Evolutionary conservation across 1,140 invertebrate genomes (phyloP), one percentile per base, ranked within the genome.

Genomic region (Drosophila azteca): DNA sequence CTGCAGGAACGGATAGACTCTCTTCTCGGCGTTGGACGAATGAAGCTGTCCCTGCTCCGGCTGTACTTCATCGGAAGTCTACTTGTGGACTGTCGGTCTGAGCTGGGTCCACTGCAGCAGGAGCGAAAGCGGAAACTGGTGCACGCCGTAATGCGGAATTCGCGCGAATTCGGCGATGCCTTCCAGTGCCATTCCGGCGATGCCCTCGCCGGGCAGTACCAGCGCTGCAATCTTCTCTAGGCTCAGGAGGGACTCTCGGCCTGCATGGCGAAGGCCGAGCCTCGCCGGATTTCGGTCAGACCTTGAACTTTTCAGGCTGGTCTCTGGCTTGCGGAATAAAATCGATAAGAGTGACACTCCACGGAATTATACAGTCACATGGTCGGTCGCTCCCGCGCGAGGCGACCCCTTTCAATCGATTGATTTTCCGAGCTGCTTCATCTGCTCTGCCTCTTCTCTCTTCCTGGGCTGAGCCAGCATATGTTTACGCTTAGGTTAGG

Each of bases 31-130:
- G 83, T 65, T 0, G 89, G 89, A 2, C 73, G 77, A 0, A 49
- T 75, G 13, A 71, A 85, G 58, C 51, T 90, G 46, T 66, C 83
- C 3, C 58, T 88, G 53, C 29, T 64, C 29, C 69, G 62, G 6
- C 58, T 90, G 0, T 88, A 82, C 35, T 91, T 88, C n/a, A 62
- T 91, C 9, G 85, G 68, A 50, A 79, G 55, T 15, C 72, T 79
- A 46, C 44, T 91, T 17, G 69, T 77, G 8, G 76, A 81, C 26
- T 91, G 90, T 11, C 64, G 71, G 6, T 45, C 61, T 39, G 48
- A 57, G 6, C 20, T 55, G 39, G 60, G 54, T 6, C 53, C 22
- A n/a, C 17, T 63, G 35, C 79, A 87, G 53, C 72, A 74, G 68
- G 73, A 81, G 24, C 52, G 39, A 6, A 67, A 57, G 24, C 67